Percentiles rank a stretch among this genome's conserved stretches.
Conservation (phyloP, 1,140 invertebrate genomes). For the Teleogryllus occipitalis region DNA sequence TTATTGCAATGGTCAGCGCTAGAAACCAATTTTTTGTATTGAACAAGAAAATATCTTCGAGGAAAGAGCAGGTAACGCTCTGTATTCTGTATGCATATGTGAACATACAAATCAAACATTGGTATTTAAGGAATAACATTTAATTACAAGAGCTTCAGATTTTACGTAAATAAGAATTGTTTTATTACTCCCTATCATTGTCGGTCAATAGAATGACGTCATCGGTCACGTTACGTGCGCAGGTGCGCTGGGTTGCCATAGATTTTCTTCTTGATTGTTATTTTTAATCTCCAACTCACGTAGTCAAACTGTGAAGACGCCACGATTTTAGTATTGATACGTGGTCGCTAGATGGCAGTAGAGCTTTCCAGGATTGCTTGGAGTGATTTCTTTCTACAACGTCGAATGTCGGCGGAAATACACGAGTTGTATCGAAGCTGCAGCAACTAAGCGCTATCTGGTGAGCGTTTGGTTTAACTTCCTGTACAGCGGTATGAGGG, state of each 20-base stretch:
- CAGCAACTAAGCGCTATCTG: neutral
- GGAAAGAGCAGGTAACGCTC: too few species aligned
- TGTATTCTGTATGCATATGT: too few species aligned
- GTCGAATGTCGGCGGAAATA: slow-evolving; percentile 1
- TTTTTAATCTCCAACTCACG: slow-evolving; percentile 9
- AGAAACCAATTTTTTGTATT: too few species aligned
- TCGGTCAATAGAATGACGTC: slow-evolving; percentile 24
- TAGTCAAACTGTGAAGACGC: neutral
- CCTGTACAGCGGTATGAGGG: neutral
- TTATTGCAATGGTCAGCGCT: too few species aligned
- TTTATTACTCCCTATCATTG: slow-evolving; percentile 17
- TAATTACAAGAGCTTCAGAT: too few species aligned
- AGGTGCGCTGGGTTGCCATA: slow-evolving; percentile 22
- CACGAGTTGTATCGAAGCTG: neutral
- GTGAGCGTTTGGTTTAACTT: neutral
- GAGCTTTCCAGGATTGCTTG: neutral
- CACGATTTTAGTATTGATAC: neutral
- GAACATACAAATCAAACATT: too few species aligned
- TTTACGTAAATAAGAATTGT: neutral
- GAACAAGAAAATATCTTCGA: too few species aligned
- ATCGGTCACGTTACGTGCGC: slow-evolving; percentile 22
- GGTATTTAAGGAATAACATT: too few species aligned
- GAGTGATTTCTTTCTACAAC: neutral
- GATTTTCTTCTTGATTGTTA: slow-evolving; percentile 22
- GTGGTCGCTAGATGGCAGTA: slow-evolving; percentile 12